phyloP scores from a whole-genome alignment of 2,888 invertebrate species.

The Agrochola lychnidis region DNA sequence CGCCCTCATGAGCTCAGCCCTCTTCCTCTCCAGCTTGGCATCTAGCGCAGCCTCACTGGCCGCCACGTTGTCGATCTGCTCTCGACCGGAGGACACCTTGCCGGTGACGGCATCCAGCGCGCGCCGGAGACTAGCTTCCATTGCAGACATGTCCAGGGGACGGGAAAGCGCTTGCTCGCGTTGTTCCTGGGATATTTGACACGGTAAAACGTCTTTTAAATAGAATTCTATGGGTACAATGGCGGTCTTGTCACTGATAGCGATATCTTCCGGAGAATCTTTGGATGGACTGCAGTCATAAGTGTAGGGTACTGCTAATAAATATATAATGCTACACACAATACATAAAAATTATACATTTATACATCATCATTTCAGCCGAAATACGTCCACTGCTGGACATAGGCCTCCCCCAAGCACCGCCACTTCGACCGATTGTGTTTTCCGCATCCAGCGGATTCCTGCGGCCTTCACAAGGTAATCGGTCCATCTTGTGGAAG shows the following conservation, averaged over 20 bases:
- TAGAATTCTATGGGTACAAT: not conserved
- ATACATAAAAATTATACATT: not conserved
- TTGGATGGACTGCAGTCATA: not conserved
- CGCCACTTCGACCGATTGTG: too few relatives aligned
- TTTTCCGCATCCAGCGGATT: too few relatives aligned
- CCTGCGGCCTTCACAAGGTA: too few relatives aligned
- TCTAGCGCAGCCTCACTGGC: slow-evolving; percentile 97
- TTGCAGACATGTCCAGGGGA: slow-evolving; percentile 95
- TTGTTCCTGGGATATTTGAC: slow-evolving; percentile 87
- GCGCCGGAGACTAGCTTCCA: slow-evolving; percentile 94
- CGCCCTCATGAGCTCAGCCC: slow-evolving; percentile 97
- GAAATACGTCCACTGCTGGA: too few relatives aligned
- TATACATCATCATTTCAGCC: too few relatives aligned
- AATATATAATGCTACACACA: not conserved
- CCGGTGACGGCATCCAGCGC: slow-evolving; percentile 93
- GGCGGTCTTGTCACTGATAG: not conserved
- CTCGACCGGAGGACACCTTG: slow-evolving; percentile 93
- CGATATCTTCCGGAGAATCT: not conserved
- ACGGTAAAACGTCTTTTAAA: not conserved
- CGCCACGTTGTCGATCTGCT: slow-evolving; percentile 95
- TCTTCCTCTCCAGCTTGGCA: slow-evolving; percentile 97
- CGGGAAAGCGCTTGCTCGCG: slow-evolving; percentile 95
- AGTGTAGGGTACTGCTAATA: not conserved
- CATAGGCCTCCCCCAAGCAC: too few relatives aligned
- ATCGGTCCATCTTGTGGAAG: too few relatives aligned